Evolutionary conservation across 1,140 invertebrate genomes (phyloP).

Genomic region (Drosophila mojavensis): DNA sequence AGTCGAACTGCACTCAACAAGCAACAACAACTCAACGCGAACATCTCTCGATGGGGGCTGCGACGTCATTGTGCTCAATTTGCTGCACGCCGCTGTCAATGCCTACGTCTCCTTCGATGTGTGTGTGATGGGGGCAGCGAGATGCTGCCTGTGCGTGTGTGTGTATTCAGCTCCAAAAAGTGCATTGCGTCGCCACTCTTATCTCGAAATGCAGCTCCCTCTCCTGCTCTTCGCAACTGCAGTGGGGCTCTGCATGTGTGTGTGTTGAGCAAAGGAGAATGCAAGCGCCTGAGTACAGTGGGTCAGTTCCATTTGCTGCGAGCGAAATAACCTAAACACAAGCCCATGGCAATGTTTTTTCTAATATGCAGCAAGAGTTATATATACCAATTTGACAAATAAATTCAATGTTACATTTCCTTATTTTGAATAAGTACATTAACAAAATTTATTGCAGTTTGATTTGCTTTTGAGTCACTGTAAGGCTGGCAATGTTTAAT

Average conservation of each 20-base stretch:
- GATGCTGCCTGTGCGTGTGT: constrained; percentile 19
- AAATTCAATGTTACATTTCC: too few relatives aligned
- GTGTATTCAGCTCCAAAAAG: constrained; percentile 23
- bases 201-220: constrained; percentile 12
- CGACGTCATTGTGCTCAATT: constrained; percentile 52
- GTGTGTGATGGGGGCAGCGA: constrained; percentile 61
- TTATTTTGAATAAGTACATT: too few relatives aligned
- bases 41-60: constrained; percentile 24
- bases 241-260: constrained; percentile 1
- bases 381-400: too few relatives aligned
- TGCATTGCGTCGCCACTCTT: constrained; percentile 25
- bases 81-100: constrained; percentile 67
- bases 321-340: background rate
- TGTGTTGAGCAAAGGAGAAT: constrained; percentile 19
- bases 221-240: constrained; percentile 28
- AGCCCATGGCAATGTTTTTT: background rate
- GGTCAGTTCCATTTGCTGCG: background rate
- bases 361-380: too few relatives aligned
- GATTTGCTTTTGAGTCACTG: constrained; percentile 30
- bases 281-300: constrained; percentile 51
- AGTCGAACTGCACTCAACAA: constrained; percentile 48
- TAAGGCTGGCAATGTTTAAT: constrained; percentile 28
- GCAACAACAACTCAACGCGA: constrained; percentile 22
- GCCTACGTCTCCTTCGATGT: constrained; percentile 73
- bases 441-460: background rate